phyloP scores from a whole-genome alignment of 2,888 invertebrate species.

The Drosophila hamatofila region DNA sequence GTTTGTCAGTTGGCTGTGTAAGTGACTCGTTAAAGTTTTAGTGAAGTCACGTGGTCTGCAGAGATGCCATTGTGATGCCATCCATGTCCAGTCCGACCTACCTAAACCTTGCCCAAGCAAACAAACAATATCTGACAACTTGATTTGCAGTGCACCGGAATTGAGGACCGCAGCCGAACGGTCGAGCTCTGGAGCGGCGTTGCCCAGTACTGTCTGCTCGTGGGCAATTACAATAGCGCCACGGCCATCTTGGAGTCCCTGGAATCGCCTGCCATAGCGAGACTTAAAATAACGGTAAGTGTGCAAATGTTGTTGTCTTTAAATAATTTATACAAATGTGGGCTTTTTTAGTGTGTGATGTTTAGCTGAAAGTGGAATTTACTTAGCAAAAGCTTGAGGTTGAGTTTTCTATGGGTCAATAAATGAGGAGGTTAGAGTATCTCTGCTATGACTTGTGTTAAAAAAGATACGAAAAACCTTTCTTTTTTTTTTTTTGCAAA shows the following conservation, averaged over 20 bases:
- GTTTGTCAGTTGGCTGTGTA: constrained; percentile 61
- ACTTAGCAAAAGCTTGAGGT: background rate
- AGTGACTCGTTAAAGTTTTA: constrained; percentile 62
- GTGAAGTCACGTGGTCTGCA: constrained; percentile 61
- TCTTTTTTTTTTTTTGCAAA: background rate
- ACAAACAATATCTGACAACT: constrained; percentile 38
- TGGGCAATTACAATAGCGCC: constrained; percentile 85
- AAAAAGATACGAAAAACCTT: background rate
- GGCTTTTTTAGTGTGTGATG: background rate
- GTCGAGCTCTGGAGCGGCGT: constrained; percentile 85
- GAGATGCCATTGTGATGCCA: constrained; percentile 9
- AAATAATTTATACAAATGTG: background rate
- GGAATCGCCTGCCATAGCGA: constrained; percentile 84
- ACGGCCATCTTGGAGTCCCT: constrained; percentile 85
- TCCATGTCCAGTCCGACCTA: background rate
- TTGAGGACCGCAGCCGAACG: constrained; percentile 83
- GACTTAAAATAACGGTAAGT: constrained; percentile 85
- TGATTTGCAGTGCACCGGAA: constrained; percentile 81
- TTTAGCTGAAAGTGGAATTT: background rate
- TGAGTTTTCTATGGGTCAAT: background rate
- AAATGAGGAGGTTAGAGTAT: background rate
- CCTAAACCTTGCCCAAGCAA: constrained; percentile 30
- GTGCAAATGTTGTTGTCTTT: too few species aligned
- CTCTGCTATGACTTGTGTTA: too few species aligned
- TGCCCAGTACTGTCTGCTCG: constrained; percentile 85